Conservation (phyloP, 1,140 invertebrate species). For the Drosophila orena region DNA sequence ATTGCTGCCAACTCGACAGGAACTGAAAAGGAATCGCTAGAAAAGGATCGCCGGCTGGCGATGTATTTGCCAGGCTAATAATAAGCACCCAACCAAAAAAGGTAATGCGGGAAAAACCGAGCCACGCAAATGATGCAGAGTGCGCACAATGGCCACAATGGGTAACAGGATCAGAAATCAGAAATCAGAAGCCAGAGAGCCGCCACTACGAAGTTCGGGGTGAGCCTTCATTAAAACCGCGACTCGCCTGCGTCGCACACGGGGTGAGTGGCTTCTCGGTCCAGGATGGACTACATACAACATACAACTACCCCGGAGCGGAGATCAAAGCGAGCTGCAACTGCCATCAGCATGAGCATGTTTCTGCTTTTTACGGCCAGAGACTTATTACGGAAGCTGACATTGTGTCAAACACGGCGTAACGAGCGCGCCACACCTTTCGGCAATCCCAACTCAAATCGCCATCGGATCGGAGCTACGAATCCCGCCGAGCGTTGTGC, state of each 20-base stretch:
- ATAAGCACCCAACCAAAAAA: slow-evolving; percentile 64
- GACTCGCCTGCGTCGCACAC: slow-evolving; percentile 25
- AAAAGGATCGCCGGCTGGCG: slow-evolving; percentile 40
- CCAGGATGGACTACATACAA: slow-evolving; percentile 40
- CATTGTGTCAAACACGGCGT: slow-evolving; percentile 81
- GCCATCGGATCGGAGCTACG: slow-evolving; percentile 40
- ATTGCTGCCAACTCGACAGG: slow-evolving; percentile 25
- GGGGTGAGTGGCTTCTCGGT: slow-evolving; percentile 34
- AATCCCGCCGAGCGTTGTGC: slow-evolving; percentile 63
- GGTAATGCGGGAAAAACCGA: slow-evolving; percentile 27
- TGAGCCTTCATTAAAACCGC: slow-evolving; percentile 75
- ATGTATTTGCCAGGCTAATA: slow-evolving; percentile 80
- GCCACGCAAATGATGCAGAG: slow-evolving; percentile 38
- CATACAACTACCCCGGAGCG: slow-evolving; percentile 64
- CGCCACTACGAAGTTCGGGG: slow-evolving; percentile 14
- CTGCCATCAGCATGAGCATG: slow-evolving; percentile 47
- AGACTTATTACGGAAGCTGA: slow-evolving; percentile 82
- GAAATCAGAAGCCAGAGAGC: slow-evolving; percentile 69
- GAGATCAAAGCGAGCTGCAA: slow-evolving; percentile 72
- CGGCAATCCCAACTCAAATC: slow-evolving; percentile 17
- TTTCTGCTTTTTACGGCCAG: slow-evolving; percentile 32
- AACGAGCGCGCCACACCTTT: slow-evolving; percentile 60
- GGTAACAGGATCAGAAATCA: slow-evolving; percentile 78
- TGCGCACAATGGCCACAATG: slow-evolving; percentile 75
- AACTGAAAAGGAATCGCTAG: slow-evolving; percentile 24